Percentiles rank a stretch among this genome's conserved stretches.
phyloP scores from a whole-genome alignment of 2,888 invertebrate genomes.

The Troides aeacus region DNA sequence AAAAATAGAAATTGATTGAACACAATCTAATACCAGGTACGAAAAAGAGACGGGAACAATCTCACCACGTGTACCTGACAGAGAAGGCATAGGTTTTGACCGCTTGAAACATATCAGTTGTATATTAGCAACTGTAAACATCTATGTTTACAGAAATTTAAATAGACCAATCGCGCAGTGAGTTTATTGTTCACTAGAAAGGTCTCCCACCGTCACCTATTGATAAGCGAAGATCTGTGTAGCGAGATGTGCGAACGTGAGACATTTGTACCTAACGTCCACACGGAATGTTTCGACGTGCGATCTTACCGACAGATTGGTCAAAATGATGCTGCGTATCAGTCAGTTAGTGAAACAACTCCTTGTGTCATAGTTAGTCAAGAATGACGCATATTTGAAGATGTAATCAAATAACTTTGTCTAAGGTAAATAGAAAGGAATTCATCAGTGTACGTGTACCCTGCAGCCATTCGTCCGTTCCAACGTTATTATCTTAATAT shows the following conservation, averaged over 20 bases:
- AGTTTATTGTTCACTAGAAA: constrained; percentile 28
- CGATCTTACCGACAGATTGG: not conserved
- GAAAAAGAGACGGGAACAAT: constrained; percentile 21
- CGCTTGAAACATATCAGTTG: constrained; percentile 40
- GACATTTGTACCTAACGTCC: not conserved
- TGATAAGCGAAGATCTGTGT: constrained; percentile 32
- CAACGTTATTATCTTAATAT: constrained; percentile 10
- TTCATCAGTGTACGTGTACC: constrained; percentile 8
- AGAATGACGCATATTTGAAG: constrained; percentile 12
- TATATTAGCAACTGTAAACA: constrained; percentile 39
- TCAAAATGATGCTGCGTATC: constrained; percentile 4
- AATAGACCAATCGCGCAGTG: constrained; percentile 27
- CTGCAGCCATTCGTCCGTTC: constrained; percentile 8
- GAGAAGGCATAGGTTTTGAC: constrained; percentile 39
- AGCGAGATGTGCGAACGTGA: not conserved
- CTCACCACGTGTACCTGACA: constrained; percentile 31
- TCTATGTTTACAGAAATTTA: constrained; percentile 29
- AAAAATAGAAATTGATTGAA: constrained; percentile 17
- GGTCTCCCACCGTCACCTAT: constrained; percentile 29
- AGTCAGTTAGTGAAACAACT: constrained; percentile 4
- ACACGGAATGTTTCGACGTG: not conserved
- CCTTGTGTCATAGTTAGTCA: constrained; percentile 2
- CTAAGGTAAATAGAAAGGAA: constrained; percentile 19
- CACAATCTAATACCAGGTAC: constrained; percentile 21
- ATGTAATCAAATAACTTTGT: constrained; percentile 23